These are phyloP conservation scores for Girardia tigrina DNA, from an alignment of 2,888 invertebrate species.

Conservation along the genomic window DNA sequence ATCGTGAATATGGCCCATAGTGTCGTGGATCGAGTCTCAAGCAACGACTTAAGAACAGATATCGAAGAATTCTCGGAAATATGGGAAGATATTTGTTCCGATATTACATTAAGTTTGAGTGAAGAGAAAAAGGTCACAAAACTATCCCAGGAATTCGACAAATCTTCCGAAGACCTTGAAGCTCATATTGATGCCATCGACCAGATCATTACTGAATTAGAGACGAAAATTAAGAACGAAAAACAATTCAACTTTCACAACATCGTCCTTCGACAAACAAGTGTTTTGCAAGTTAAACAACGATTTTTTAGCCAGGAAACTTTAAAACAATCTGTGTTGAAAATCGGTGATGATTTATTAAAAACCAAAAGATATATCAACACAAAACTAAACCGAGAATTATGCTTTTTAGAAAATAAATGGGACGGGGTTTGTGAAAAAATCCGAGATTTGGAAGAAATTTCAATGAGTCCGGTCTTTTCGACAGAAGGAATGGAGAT, in stretches of 20 bases:
- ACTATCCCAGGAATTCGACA: not conserved
- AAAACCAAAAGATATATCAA: not conserved
- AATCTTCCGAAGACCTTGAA: not conserved
- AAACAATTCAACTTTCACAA: not conserved
- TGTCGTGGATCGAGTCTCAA: not conserved
- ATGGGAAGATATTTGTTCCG: not conserved
- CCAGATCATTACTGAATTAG: not conserved
- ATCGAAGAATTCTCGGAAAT: not conserved
- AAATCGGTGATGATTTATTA: not conserved
- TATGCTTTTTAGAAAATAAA: constrained; percentile 14
- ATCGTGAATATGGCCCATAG: not conserved
- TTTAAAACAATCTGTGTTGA: constrained; percentile 2
- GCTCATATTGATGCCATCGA: not conserved
- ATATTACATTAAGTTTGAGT: not conserved
- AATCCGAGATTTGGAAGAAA: constrained; percentile 7
- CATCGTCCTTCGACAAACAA: not conserved
- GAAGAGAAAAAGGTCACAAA: not conserved
- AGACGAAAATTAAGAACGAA: not conserved
- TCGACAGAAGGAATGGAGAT: not conserved
- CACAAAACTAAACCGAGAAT: not conserved
- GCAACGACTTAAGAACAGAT: not conserved
- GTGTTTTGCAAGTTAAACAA: not conserved
- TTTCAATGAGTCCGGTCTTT: not conserved
- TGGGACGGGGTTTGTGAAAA: not conserved
- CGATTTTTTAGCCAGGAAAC: not conserved